phyloP scores from a whole-genome alignment of 2,113 vertebrate species.

The Psettodes erumei region DNA sequence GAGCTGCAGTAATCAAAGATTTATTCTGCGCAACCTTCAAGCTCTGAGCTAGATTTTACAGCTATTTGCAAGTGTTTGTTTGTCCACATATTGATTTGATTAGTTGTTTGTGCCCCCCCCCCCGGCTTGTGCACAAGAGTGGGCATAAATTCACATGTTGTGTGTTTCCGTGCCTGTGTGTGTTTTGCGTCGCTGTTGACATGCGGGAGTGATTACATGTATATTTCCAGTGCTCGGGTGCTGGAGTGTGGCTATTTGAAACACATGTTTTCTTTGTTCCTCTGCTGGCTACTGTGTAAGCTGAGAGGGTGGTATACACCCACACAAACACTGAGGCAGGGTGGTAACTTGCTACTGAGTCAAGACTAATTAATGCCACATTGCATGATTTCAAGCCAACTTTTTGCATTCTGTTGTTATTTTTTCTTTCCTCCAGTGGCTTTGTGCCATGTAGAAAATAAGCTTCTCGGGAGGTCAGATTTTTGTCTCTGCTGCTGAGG shows the following conservation, averaged over 20 bases:
- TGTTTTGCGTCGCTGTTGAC: conserved; percentile 61
- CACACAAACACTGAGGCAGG: conserved; percentile 60
- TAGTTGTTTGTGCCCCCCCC: conserved; percentile 37
- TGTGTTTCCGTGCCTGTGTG: conserved; percentile 28
- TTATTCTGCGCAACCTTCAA: conserved; percentile 22
- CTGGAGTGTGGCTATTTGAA: conserved; percentile 67
- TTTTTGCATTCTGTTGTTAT: conserved; percentile 39
- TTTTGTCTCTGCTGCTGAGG: conserved; percentile 17
- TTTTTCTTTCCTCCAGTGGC: conserved; percentile 17
- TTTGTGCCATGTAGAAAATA: conserved; percentile 12
- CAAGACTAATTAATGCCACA: conserved; percentile 77
- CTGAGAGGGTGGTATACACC: conserved; percentile 72
- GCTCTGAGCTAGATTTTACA: conserved; percentile 32
- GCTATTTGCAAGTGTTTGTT: conserved; percentile 34
- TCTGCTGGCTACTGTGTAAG: conserved; percentile 77
- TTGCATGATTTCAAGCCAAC: conserved; percentile 67
- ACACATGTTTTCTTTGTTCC: conserved; percentile 77
- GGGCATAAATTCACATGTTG: conserved; percentile 10
- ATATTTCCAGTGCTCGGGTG: conserved; percentile 65
- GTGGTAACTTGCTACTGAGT: conserved; percentile 72
- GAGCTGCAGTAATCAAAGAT: conserved; percentile 38
- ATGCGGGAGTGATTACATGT: conserved; percentile 74
- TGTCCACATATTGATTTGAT: conserved; percentile 51
- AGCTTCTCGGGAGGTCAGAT: conserved; percentile 6
- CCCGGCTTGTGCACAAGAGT: conserved; percentile 3